Evolutionary conservation across 1,140 invertebrate genomes (phyloP).

Genomic region (Coptotermes formosanus): DNA sequence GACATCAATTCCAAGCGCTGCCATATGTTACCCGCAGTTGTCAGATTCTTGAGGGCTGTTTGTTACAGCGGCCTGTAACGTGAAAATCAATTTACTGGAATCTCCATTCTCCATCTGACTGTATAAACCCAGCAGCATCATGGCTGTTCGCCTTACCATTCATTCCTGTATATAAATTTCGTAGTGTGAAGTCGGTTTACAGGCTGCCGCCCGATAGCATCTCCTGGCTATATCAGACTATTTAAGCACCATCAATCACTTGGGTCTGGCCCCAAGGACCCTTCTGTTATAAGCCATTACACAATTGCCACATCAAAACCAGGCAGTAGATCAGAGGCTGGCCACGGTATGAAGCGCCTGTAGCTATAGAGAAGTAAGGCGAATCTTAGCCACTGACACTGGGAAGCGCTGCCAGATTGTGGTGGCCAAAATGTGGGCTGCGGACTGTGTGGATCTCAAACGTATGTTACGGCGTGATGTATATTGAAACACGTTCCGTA

Average conservation of each 20-base stretch:
- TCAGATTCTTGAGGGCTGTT: background rate
- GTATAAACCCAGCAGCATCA: background rate
- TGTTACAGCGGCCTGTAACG: background rate
- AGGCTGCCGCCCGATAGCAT: background rate
- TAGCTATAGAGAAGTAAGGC: background rate
- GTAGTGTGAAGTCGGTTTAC: background rate
- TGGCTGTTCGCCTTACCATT: background rate
- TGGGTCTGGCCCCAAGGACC: background rate
- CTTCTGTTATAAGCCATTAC: slow-evolving; percentile 7
- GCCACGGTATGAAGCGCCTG: background rate
- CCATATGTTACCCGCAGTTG: background rate
- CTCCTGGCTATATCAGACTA: background rate
- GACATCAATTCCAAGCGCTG: background rate
- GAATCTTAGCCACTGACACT: too few species aligned
- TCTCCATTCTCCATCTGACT: background rate
- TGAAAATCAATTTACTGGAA: background rate
- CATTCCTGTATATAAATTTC: background rate
- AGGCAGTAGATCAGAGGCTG: background rate
- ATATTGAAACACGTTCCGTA: too few species aligned
- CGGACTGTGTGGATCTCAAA: too few species aligned
- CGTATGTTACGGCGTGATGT: too few species aligned
- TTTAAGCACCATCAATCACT: background rate
- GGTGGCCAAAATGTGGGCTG: too few species aligned
- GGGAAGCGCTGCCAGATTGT: too few species aligned
- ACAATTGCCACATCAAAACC: background rate